phyloP scores from a whole-genome alignment of 2,888 invertebrate species.

The Melanostoma scalare region DNA sequence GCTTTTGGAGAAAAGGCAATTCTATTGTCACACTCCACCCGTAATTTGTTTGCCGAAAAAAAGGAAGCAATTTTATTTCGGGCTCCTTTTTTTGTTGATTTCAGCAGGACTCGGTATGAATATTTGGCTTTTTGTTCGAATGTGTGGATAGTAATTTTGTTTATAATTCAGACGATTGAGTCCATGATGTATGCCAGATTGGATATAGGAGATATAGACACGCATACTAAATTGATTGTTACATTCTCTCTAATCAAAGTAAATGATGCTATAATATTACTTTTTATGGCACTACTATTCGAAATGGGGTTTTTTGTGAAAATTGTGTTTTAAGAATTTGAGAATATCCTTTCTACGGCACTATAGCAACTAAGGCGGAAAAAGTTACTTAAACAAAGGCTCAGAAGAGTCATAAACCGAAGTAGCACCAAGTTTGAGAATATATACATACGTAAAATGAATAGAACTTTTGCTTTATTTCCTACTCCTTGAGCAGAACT shows the following conservation, averaged over 20 bases:
- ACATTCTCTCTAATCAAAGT: slow-evolving; percentile 4
- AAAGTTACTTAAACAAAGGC: too few relatives aligned
- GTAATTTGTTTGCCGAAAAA: not conserved
- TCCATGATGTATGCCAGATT: slow-evolving; percentile 21
- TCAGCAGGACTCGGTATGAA: slow-evolving; percentile 32
- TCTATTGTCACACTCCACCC: too few relatives aligned
- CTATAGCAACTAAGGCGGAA: too few relatives aligned
- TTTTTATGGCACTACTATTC: not conserved
- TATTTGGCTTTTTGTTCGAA: slow-evolving; percentile 18
- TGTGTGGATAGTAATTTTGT: slow-evolving; percentile 38
- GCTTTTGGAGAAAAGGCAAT: too few relatives aligned
- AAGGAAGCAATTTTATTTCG: not conserved
- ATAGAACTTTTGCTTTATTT: too few relatives aligned
- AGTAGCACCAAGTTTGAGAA: too few relatives aligned
- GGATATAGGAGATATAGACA: slow-evolving; percentile 16
- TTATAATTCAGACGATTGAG: slow-evolving; percentile 47
- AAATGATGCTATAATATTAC: slow-evolving; percentile 11
- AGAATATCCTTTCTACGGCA: too few relatives aligned
- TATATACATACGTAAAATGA: too few relatives aligned
- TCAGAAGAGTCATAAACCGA: too few relatives aligned
- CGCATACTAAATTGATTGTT: slow-evolving; percentile 21
- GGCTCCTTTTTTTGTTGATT: slow-evolving; percentile 44
- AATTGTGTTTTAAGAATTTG: not conserved
- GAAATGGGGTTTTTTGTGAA: not conserved
- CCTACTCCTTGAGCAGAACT: not conserved